These are phyloP conservation scores for Apaloderma vittatum DNA, from an alignment of 2,113 vertebrate species.

Conservation along the genomic window DNA sequence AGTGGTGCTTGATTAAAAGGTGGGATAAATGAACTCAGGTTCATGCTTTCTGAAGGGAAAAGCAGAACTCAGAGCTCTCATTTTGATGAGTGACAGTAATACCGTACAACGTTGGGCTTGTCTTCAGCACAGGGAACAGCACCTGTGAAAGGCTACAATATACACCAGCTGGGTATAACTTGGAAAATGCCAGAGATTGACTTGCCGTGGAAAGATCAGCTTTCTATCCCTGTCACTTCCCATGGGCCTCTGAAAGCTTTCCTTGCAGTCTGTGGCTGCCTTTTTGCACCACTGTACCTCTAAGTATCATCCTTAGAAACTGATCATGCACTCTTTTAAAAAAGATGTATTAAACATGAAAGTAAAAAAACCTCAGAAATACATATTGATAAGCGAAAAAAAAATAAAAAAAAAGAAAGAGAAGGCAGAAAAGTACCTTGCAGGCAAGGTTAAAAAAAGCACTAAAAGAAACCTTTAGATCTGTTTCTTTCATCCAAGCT, in stretches of 20 bases:
- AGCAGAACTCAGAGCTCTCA: neutral
- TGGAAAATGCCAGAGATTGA: neutral
- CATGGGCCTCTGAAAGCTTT: neutral
- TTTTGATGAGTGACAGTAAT: neutral
- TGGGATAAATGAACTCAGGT: neutral
- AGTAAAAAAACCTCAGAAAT: slow-evolving; percentile 40
- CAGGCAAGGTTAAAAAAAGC: slow-evolving; percentile 8
- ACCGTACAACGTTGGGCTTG: neutral
- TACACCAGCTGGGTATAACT: neutral
- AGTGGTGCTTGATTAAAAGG: slow-evolving; percentile 31
- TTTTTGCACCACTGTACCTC: slow-evolving; percentile 33
- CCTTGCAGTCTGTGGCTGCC: neutral
- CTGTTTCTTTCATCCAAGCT: slow-evolving; percentile 59
- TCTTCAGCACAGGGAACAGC: neutral
- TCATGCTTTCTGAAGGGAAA: slow-evolving; percentile 1
- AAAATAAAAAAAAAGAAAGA: neutral
- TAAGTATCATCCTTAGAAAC: slow-evolving; percentile 31
- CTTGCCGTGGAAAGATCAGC: neutral
- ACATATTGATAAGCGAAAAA: slow-evolving; percentile 47
- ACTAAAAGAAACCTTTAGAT: slow-evolving; percentile 45
- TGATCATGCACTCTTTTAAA: neutral
- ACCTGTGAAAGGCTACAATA: neutral
- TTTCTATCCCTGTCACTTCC: neutral
- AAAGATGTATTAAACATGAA: slow-evolving; percentile 50
- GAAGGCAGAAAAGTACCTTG: slow-evolving; percentile 17